Evolutionary conservation across 2,888 invertebrate genomes (phyloP).

Genomic region (Onchidella celtica): DNA sequence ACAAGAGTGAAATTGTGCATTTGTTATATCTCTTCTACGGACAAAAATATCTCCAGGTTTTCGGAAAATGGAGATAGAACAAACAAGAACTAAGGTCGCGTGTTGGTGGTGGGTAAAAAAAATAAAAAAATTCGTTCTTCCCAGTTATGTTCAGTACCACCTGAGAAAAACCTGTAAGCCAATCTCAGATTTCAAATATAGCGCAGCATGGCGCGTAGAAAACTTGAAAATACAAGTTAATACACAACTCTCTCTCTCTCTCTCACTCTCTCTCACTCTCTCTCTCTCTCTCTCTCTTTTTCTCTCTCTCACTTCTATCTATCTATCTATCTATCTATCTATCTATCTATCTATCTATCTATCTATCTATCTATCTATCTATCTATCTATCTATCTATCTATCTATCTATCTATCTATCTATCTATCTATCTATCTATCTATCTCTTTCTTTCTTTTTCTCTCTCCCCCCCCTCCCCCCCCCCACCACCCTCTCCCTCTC

Average conservation of each 20-base stretch:
- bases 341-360: background rate
- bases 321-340: background rate
- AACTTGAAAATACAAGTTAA: no score
- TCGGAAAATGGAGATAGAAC: no score
- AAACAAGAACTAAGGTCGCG: no score
- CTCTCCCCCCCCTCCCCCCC: background rate
- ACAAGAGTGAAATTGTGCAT: no score
- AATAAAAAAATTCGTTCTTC: no score
- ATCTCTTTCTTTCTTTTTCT: background rate
- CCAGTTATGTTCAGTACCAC: no score
- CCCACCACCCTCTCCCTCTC: background rate
- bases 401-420: background rate
- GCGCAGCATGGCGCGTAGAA: no score
- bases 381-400: background rate
- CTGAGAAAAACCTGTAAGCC: no score
- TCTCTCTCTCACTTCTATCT: background rate
- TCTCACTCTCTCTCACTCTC: background rate
- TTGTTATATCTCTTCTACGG: no score
- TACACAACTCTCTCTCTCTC: background rate
- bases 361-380: background rate
- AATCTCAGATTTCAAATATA: no score
- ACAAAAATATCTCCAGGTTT: no score
- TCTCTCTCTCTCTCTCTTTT: conserved; percentile 18
- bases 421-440: background rate
- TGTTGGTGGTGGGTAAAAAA: no score